These are phyloP conservation scores for Rotaria socialis DNA, from an alignment of 2,888 invertebrate genomes.

Conservation along the genomic window DNA sequence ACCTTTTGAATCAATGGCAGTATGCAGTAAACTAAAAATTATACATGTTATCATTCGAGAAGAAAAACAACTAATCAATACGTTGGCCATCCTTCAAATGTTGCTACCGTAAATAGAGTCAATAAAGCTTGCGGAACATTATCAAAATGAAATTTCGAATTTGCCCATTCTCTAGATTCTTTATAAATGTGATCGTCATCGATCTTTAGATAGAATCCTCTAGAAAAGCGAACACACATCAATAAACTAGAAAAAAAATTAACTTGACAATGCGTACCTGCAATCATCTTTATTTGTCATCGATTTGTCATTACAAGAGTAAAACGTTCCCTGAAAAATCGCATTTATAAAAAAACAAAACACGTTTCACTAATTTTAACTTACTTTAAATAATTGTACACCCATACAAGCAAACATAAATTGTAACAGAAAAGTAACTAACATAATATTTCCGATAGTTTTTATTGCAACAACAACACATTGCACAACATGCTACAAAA, in stretches of 20 bases:
- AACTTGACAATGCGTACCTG: constrained; percentile 63
- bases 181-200: neutral
- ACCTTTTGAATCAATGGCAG: constrained; percentile 92
- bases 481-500: constrained; percentile 93
- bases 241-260: neutral
- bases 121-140: constrained; percentile 97
- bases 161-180: constrained; percentile 75
- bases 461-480: constrained; percentile 98
- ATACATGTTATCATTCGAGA: no score
- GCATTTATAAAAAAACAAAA: neutral
- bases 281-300: constrained; percentile 79
- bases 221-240: constrained; percentile 60
- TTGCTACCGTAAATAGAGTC: constrained; percentile 95
- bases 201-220: constrained; percentile 67
- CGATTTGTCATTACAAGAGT: constrained; percentile 84
- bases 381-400: constrained; percentile 98
- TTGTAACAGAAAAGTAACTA: constrained; percentile 98
- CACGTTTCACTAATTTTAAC: neutral
- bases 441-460: constrained; percentile 98
- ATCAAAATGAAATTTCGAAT: constrained; percentile 92
- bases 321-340: constrained; percentile 84
- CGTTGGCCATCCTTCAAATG: constrained; percentile 99
- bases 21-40: constrained; percentile 76
- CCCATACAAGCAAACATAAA: constrained; percentile 99
- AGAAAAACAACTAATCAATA: constrained; percentile 54